A percentile compares a stretch with the other conserved stretches of the same genome.
These are phyloP conservation scores for Drosophila rhopaloa DNA, from an alignment of 1,140 invertebrate genomes.

Conservation along the genomic window DNA sequence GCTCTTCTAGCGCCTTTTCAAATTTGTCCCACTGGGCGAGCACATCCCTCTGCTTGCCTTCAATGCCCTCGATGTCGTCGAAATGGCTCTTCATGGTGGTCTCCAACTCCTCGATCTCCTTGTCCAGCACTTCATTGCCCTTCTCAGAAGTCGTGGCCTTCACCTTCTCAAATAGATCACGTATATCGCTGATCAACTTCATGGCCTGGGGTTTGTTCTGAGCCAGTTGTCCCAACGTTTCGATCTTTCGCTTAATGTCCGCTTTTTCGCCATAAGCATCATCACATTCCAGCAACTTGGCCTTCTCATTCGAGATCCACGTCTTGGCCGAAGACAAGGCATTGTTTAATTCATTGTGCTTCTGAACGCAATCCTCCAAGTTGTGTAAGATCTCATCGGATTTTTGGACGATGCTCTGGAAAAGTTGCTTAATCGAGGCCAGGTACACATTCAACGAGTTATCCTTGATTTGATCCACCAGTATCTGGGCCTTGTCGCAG, in stretches of 20 bases:
- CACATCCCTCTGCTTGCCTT: constrained; percentile 90
- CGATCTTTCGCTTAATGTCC: constrained; percentile 91
- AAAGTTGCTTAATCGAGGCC: constrained; percentile 95
- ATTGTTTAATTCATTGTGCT: constrained; percentile 92
- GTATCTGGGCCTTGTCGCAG: constrained; percentile 95
- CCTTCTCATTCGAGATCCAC: constrained; percentile 91
- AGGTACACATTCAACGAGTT: constrained; percentile 93
- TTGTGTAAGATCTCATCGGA: constrained; percentile 94
- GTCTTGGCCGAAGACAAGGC: constrained; percentile 90
- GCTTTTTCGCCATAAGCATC: constrained; percentile 92
- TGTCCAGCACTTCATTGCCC: constrained; percentile 89
- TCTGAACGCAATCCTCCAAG: constrained; percentile 93
- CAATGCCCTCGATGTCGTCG: constrained; percentile 87
- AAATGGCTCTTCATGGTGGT: constrained; percentile 88
- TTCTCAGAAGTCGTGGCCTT: constrained; percentile 93
- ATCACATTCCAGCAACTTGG: constrained; percentile 91
- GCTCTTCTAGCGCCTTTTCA: constrained; percentile 91
- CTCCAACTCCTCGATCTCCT: constrained; percentile 90
- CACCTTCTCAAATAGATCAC: constrained; percentile 88
- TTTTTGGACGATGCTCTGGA: constrained; percentile 94
- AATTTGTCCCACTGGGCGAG: constrained; percentile 95
- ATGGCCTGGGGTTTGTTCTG: constrained; percentile 89
- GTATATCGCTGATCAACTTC: constrained; percentile 89
- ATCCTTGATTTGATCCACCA: constrained; percentile 95
- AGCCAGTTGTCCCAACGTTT: constrained; percentile 89